Conservation (phyloP, 2,888 invertebrate genomes). For the Pyrgus malvae region DNA sequence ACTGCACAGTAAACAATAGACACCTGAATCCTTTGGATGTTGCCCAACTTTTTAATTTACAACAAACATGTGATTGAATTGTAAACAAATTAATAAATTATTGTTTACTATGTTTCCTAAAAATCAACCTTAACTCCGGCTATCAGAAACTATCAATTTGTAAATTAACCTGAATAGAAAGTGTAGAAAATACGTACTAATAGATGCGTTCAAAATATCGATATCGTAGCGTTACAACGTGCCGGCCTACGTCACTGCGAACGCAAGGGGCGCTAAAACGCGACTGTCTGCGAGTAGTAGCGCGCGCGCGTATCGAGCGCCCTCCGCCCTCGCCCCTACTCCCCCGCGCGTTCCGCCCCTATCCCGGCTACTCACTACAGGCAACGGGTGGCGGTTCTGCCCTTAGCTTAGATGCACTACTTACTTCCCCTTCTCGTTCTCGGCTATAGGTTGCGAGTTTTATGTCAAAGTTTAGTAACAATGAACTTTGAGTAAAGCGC, state of each 20-base stretch:
- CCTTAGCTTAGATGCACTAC: constrained; percentile 35
- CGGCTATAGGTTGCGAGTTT: constrained; percentile 26
- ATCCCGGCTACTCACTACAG: constrained; percentile 50
- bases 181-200: constrained; percentile 55
- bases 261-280: constrained; percentile 60
- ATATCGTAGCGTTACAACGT: constrained; percentile 68
- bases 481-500: too few relatives aligned
- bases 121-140: too few relatives aligned
- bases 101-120: not conserved
- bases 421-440: constrained; percentile 33
- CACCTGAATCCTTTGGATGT: not conserved
- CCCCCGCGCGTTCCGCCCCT: constrained; percentile 61
- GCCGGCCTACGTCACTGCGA: constrained; percentile 48
- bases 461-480: not conserved
- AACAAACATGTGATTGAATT: constrained; percentile 64
- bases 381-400: constrained; percentile 32
- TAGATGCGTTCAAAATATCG: constrained; percentile 56
- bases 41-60: constrained; percentile 24
- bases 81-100: constrained; percentile 64
- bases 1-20: constrained; percentile 2
- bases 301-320: constrained; percentile 80
- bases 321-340: constrained; percentile 57
- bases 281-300: constrained; percentile 61
- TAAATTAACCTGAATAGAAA: not conserved
- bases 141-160: not conserved